Base-by-base conservation (phyloP, 2,113 vertebrate species). In the Nibea albiflora region DNA sequence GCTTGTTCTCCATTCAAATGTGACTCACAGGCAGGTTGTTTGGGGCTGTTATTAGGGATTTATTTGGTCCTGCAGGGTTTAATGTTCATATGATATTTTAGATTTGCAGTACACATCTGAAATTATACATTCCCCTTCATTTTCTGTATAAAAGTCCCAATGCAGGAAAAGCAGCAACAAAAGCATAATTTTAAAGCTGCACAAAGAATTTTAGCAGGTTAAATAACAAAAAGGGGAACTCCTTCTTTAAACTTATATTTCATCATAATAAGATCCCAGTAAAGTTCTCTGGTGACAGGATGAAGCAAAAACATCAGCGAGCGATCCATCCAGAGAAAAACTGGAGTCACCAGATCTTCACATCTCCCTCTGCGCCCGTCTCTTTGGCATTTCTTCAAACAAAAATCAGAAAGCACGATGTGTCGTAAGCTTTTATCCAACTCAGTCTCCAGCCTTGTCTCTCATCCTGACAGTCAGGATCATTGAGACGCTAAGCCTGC, bases 81-180 rank as follows among this genome's bases (percentile, higher is more conserved):
- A 61, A 75, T 44, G 31, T 66, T 60, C 39, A 75, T 28, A 35
- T n/a, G 22, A 52, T 24, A 20, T 39, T 52, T 16, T 5, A 31
- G 26, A 28, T 42, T 57, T 42, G 52, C 14, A 68, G 10, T 19
- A 71, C 26, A 69, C 16, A 3, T 14, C 11, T 42, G 4, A 78
- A 39, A 77, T 52, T 39, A 72, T 14, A 80, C 19, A 66, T 50
- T 76, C 19, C 73, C 57, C 17, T 63, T 66, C 26, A 64, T 72
- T 67, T 79, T 22, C 17, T 42, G 74, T 10, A 20, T 52, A 46
- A 4, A 19, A 69, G 46, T 68, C 62, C 52, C 15, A 52, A 16
- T 42, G 28, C 14, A 28, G 24, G 47, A 65, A 52, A 65, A 64
- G 20, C 26, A 39, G 60, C 26, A 76, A 2, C 24, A 26, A 26